phyloP scores from a whole-genome alignment of 2,113 vertebrate genomes.

The Pleuronectes platessa region DNA sequence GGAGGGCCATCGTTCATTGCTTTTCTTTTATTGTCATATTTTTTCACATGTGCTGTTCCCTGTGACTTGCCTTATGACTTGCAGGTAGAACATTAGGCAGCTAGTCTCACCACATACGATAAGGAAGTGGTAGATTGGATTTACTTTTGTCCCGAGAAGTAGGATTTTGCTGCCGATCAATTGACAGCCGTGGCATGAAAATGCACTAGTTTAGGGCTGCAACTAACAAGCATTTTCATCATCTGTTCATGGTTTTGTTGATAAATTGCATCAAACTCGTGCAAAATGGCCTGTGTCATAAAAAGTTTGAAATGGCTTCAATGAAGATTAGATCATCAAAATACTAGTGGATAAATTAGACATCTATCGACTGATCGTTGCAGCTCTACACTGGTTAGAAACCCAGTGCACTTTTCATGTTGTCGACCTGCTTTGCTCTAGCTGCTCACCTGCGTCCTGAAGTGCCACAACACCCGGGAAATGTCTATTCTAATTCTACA shows the following conservation, averaged over 20 bases:
- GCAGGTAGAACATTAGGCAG: constrained; percentile 72
- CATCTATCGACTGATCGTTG: background rate
- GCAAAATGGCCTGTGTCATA: background rate
- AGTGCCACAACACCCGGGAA: constrained; percentile 5
- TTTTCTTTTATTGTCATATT: too few relatives aligned
- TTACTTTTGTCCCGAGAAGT: constrained; percentile 3
- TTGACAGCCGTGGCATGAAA: constrained; percentile 9
- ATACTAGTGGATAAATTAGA: background rate
- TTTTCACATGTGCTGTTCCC: constrained; percentile 21
- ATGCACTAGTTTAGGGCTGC: constrained; percentile 9
- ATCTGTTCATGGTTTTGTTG: background rate
- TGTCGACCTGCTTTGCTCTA: background rate
- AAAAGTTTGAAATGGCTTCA: background rate
- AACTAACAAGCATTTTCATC: background rate
- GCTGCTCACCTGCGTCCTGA: constrained; percentile 23
- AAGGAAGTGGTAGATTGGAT: constrained; percentile 22
- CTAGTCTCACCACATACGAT: constrained; percentile 46
- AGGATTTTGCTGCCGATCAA: background rate
- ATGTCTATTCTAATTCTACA: constrained; percentile 8
- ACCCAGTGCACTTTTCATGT: background rate
- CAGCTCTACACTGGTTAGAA: constrained; percentile 6
- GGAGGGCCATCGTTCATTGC: background rate
- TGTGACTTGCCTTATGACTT: constrained; percentile 74
- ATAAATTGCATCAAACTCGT: background rate
- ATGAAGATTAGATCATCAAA: background rate